phyloP scores from a whole-genome alignment of 2,888 invertebrate species.

The Melinaea marsaeus region DNA sequence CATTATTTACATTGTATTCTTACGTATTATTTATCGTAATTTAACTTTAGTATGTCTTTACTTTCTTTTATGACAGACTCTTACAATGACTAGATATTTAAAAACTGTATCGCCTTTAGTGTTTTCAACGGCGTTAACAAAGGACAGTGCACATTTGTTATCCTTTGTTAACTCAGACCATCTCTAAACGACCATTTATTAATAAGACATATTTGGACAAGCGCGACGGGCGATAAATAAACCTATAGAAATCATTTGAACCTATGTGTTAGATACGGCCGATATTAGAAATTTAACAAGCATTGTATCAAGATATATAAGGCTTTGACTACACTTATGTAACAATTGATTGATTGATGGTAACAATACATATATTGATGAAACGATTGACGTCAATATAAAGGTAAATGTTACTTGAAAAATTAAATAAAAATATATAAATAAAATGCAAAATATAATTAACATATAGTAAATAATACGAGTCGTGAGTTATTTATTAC shows the following conservation, averaged over 20 bases:
- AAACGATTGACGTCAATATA: no score
- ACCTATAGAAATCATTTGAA: conserved; percentile 40
- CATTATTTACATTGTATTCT: no score
- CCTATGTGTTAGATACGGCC: conserved; percentile 33
- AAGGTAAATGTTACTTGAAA: no score
- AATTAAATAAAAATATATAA: no score
- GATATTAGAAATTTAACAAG: conserved; percentile 32
- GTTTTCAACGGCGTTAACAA: conserved; percentile 28
- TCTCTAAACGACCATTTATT: conserved; percentile 59
- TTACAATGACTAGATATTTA: conserved; percentile 8
- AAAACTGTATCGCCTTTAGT: conserved; percentile 5
- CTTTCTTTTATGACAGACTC: background rate
- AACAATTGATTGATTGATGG: conserved; percentile 11
- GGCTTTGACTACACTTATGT: conserved; percentile 9
- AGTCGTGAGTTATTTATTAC: background rate
- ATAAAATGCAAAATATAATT: background rate
- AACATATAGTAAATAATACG: conserved; percentile 1
- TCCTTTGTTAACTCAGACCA: conserved; percentile 47
- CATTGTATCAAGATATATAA: conserved; percentile 30
- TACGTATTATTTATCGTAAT: no score
- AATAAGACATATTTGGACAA: conserved; percentile 72
- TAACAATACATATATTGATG: background rate
- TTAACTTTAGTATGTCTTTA: no score
- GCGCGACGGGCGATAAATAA: conserved; percentile 62
- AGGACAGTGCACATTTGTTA: conserved; percentile 55